Conservation (phyloP, 2,113 vertebrate genomes). For the Leptodactylus fuscus region DNA sequence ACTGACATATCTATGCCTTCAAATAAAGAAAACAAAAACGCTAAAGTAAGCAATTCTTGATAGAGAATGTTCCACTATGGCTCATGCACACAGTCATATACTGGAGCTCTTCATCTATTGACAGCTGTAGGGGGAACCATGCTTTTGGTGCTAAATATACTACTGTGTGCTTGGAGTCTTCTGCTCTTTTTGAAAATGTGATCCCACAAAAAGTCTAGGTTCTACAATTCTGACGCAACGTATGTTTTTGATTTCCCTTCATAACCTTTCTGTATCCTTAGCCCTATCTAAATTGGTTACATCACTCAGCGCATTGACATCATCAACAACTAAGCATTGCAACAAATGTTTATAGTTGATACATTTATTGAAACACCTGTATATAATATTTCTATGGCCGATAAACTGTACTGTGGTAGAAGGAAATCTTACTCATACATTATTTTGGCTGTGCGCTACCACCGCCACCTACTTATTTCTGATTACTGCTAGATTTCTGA, state of each 20-base stretch:
- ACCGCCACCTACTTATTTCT: constrained; percentile 9
- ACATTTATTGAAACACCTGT: background rate
- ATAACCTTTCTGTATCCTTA: background rate
- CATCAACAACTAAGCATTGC: background rate
- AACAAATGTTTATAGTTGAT: background rate
- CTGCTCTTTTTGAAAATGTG: no score
- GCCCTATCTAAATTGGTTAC: background rate
- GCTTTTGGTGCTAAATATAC: no score
- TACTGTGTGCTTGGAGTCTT: background rate
- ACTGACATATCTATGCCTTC: no score
- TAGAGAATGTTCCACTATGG: no score
- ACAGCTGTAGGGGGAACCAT: no score
- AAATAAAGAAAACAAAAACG: no score
- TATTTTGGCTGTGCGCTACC: background rate
- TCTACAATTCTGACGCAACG: background rate
- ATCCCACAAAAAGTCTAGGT: background rate
- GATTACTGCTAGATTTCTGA: constrained; percentile 42
- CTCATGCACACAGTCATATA: no score
- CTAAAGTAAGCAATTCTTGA: no score
- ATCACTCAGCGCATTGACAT: background rate
- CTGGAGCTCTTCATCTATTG: no score
- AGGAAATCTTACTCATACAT: background rate
- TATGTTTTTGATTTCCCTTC: background rate
- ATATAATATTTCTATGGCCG: background rate
- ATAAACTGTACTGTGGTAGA: background rate